Evolutionary conservation across 1,140 invertebrate species (phyloP).

Genomic region (Drosophila pachea): DNA sequence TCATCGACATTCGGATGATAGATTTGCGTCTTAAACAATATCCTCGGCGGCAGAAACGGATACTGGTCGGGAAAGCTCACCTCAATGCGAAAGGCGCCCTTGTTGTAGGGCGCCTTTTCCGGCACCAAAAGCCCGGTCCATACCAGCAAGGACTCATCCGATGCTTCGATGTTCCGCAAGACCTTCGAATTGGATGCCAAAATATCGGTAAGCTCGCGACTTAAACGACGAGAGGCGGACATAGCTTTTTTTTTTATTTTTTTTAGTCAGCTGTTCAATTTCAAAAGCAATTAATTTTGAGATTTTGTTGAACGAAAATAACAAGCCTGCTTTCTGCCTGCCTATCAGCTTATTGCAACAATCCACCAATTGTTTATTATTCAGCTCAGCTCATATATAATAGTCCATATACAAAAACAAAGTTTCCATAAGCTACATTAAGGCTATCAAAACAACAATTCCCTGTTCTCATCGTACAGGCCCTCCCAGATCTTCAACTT

Average conservation of each 20-base stretch:
- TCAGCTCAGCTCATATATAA: constrained; percentile 16
- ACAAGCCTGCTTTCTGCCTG: constrained; percentile 14
- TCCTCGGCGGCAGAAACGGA: constrained; percentile 99
- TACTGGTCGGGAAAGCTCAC: constrained; percentile 99
- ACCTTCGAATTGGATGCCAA: constrained; percentile 86
- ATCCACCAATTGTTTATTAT: constrained; percentile 10
- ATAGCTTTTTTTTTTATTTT: constrained; percentile 62
- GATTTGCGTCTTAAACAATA: constrained; percentile 99
- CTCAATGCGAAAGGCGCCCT: constrained; percentile 98
- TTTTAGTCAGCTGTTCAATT: constrained; percentile 28
- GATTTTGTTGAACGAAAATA: constrained; percentile 10
- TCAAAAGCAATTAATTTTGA: constrained; percentile 21
- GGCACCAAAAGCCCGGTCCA: constrained; percentile 95
- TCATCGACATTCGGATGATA: constrained; percentile 99
- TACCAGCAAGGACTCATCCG: constrained; percentile 95
- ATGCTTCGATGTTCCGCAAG: constrained; percentile 94
- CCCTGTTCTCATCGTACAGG: constrained; percentile 55
- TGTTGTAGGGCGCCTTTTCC: constrained; percentile 98
- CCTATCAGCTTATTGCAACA: neutral
- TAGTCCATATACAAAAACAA: neutral
- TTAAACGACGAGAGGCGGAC: constrained; percentile 85
- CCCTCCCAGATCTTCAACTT: constrained; percentile 79
- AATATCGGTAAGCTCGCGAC: constrained; percentile 92
- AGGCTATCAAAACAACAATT: constrained; percentile 50
- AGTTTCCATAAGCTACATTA: neutral